Base-by-base conservation (phyloP, 2,113 vertebrate species). In the Gallinago media region DNA sequence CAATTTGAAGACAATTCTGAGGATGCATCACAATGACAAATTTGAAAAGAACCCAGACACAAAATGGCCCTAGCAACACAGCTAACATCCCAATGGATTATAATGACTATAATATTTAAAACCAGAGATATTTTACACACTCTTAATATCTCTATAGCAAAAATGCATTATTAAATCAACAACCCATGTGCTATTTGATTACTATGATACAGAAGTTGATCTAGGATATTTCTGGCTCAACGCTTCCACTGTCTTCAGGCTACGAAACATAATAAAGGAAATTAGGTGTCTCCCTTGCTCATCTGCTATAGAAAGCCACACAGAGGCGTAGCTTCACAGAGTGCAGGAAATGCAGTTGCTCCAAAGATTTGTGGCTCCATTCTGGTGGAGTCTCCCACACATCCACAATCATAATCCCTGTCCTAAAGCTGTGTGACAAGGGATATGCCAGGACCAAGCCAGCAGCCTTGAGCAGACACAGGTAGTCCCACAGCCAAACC, bases 181-280 rank as follows among this genome's bases (percentile, higher is more conserved):
- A 86, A 27, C 21, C 25, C 23, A n/a, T 68, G 49, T 2, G 6
- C 67, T 88, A 67, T 94, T 85, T 83, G 89, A 93, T 95, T 93
- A 62, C 42, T 12, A 8, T 55, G 71, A 88, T 88, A 46, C 42
- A 86, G 76, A 88, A 93, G 75, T 50, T 93, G 88, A 63, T 90
- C 78, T 82, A 70, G 46, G 88, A 58, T 88, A 80, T 85, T 96
- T 96, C 72, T 94, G 55, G 56, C 83, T 84, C 65, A 54, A 93
- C 75, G 71, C 42, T 95, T 96, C 32, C 75, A 50, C 50, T 90
- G 75, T 95, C 82, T 96, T 96, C 63, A 71, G 88, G 71, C 68
- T 76, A 73, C 11, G 6, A 95, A 94, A 83, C 34, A 59, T 29
- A 92, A 83, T 93, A 88, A 85, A 94, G 56, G 50, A 72, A 88